Percentiles rank a stretch among this genome's conserved stretches.
phyloP scores from a whole-genome alignment of 2,113 vertebrate genomes.

The Garra rufa region DNA sequence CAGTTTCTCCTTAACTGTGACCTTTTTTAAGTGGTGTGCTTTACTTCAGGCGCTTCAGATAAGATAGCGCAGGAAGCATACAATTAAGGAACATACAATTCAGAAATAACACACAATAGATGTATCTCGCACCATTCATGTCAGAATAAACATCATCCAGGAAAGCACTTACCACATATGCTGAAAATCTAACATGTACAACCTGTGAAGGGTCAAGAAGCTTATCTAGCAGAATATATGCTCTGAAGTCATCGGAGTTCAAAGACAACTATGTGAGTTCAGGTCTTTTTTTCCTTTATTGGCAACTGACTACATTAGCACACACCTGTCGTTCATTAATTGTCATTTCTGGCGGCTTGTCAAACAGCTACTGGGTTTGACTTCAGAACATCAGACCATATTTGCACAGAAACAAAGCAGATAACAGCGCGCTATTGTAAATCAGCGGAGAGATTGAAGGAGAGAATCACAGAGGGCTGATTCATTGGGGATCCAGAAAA shows the following conservation, averaged over 20 bases:
- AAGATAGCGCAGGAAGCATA: neutral
- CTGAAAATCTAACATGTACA: neutral
- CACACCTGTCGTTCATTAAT: conserved; percentile 1
- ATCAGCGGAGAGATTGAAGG: neutral
- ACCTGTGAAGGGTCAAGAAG: neutral
- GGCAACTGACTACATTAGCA: conserved; percentile 4
- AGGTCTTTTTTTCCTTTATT: neutral
- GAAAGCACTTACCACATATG: neutral
- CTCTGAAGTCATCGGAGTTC: neutral
- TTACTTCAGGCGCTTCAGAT: conserved; percentile 19
- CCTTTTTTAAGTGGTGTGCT: conserved; percentile 26
- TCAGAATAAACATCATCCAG: neutral
- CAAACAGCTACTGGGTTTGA: neutral
- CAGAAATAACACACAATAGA: neutral
- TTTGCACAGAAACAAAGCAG: conserved; percentile 25
- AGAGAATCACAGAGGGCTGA: conserved; percentile 3
- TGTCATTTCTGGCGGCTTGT: conserved; percentile 23
- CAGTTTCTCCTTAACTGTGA: conserved; percentile 3
- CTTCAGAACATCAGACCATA: neutral
- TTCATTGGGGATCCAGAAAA: neutral
- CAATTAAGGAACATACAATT: neutral
- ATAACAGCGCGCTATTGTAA: neutral
- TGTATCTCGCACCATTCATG: neutral
- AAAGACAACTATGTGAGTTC: neutral
- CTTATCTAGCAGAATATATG: neutral